A percentile compares a stretch with the other conserved stretches of the same genome.
phyloP scores from a whole-genome alignment of 2,797 vertebrate species.

The Eulemur mongoz region DNA sequence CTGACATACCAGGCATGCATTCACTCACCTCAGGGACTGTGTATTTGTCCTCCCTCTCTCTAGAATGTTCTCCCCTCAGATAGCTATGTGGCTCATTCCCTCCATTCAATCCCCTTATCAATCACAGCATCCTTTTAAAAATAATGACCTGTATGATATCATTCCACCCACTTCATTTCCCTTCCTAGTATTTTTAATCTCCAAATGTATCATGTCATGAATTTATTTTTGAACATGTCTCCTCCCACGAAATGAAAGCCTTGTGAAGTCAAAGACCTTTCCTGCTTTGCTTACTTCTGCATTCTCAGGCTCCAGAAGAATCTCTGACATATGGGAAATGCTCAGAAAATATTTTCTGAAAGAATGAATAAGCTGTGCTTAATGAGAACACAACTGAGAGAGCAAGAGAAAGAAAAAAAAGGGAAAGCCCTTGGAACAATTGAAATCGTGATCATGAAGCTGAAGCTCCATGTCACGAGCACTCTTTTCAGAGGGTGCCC shows the following conservation, averaged over 20 bases:
- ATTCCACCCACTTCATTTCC: not conserved
- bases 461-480: not conserved
- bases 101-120: not conserved
- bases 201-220: not conserved
- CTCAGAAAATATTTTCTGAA: conserved; percentile 28
- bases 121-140: not conserved
- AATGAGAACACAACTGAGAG: not conserved
- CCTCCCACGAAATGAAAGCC: not conserved
- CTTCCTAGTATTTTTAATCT: not conserved
- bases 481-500: not conserved
- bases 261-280: not conserved
- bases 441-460: not conserved
- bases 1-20: not conserved
- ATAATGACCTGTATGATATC: not conserved
- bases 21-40: not conserved
- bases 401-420: not conserved
- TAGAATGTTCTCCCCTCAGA: not conserved
- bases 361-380: not conserved
- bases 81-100: not conserved
- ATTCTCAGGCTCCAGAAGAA: not conserved
- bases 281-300: not conserved
- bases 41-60: not conserved
- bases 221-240: not conserved
- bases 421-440: not conserved
- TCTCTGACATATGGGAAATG: not conserved